Evolutionary conservation across 2,113 vertebrate genomes (phyloP), one percentile per base, ranked within the genome.

Genomic region (Sebastes fasciatus): DNA sequence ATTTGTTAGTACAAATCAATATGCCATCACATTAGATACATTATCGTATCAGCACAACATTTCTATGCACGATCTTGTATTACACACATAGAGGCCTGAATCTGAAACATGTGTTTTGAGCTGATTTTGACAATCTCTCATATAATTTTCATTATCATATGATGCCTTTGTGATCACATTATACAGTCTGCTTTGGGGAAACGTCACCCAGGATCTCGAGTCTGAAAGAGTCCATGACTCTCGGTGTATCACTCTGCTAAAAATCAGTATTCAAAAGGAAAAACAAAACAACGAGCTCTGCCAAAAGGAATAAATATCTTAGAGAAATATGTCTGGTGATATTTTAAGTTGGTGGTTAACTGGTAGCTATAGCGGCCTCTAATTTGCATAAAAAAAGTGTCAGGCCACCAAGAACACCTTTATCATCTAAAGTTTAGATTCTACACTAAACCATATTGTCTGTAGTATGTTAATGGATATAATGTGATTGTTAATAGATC

Each of bases 241-340:
- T 19, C 26, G 48, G 49, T 64, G 57, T 63, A 4, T 34, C 69
- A 34, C 61, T 49, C 19, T 49, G 43, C 8, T 40, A 48, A 64
- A 78, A 65, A 58, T 55, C 43, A 58, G 17, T 57, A 48, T 71
- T 69, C 12, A 74, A 40, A 51, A 60, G 54, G 68, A 5, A 63
- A 51, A 71, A 58, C 34, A 40, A 61, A 76, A 52, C 34, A 57
- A 11, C n/a, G 9, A 69, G 16, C 51, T 66, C 66, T 66, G 84
- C 60, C 81, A 87, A 87, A 80, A 58, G n/a, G 65, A 84, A 88
- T 78, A 66, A 77, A 87, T 84, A 87, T 60, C 45, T 79, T 34
- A 54, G 48, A 60, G 70, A 85, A 90, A 78, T 66, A 70, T 23
- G 34, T 83, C 49, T 78, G 85, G 84, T 69, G 13, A 60, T 67